Base-by-base conservation (phyloP, 2,113 vertebrate genomes). In the Aleadryas rufinucha region DNA sequence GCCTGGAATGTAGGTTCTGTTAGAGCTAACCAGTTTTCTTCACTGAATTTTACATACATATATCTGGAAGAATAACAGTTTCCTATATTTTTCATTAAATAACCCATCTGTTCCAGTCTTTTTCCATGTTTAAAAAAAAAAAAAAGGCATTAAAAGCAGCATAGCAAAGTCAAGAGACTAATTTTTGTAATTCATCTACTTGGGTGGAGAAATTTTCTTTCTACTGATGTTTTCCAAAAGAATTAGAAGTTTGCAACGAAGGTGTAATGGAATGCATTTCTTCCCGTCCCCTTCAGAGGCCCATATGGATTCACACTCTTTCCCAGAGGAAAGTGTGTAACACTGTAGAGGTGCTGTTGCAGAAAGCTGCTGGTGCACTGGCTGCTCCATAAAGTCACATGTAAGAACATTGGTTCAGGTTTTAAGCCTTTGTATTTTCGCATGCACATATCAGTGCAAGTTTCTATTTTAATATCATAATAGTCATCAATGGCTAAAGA, bases 341-440 rank as follows among this genome's bases (percentile, higher is more conserved):
- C 6, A 1, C 65, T 80, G 53, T 61, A 70, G 79, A 71, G 12
- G 10, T 31, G 47, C 52, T 92, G 84, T 53, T 71, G 30, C 81
- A 60, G 76, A 23, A 42, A 49, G 30, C 69, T 85, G 41, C 86
- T 81, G 87, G 41, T 45, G 90, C 52, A 11, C 92, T 95, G 93
- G 90, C 90, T 94, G 95, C 94, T 93, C 63, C 74, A 77, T 87
- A 61, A 93, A 93, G 66, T 87, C 79, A 10, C 70, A 2, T 45
- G 70, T 92, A 37, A 74, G 52, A 77, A 57, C 11, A 6, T 2
- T 56, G 60, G 31, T 64, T 80, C 17, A 8, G 20, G 5, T 44
- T 90, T 91, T 74, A 61, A 35, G 17, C n/a, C 42, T 87, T 61
- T 14, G 7, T 72, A 27, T 68, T 87, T 91, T 63, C n/a, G 11